Evolutionary conservation across 2,797 vertebrate genomes (phyloP).

Genomic region (Coendou prehensilis): DNA sequence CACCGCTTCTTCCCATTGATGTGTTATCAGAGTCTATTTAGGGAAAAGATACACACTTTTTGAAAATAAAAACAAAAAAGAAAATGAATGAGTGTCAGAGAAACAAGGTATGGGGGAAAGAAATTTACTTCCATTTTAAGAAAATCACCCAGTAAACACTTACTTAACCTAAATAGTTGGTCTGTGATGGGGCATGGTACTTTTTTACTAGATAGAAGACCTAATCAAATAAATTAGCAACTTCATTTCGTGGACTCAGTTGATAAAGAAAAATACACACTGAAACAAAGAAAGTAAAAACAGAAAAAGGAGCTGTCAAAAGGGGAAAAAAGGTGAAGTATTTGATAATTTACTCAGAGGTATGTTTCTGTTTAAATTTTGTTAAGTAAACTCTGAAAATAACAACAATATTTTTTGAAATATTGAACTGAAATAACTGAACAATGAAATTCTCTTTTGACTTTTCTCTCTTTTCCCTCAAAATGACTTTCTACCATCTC

Average conservation of each 20-base stretch:
- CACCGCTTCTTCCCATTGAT: conserved; percentile 64
- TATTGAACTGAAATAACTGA: neutral
- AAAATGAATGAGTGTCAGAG: neutral
- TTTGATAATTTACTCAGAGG: neutral
- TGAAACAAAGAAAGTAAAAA: neutral
- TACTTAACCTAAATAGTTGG: neutral
- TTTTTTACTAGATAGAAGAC: neutral
- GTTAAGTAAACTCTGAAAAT: neutral
- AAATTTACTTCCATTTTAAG: conserved; percentile 3
- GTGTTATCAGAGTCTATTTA: conserved; percentile 25
- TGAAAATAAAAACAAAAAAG: conserved; percentile 27
- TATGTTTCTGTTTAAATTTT: conserved; percentile 1
- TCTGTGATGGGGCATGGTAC: neutral
- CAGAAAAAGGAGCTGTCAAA: neutral
- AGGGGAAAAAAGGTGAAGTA: neutral
- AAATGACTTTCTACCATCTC: neutral
- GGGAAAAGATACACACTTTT: neutral
- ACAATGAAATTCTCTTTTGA: conserved; percentile 25
- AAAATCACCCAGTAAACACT: neutral
- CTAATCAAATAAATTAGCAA: conserved; percentile 12
- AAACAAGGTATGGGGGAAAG: neutral
- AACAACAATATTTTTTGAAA: neutral
- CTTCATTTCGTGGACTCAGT: neutral
- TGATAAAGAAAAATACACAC: conserved; percentile 26
- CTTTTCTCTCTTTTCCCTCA: neutral